Conservation (phyloP, 2,797 vertebrate species). For the Acipenser oxyrinchus region DNA sequence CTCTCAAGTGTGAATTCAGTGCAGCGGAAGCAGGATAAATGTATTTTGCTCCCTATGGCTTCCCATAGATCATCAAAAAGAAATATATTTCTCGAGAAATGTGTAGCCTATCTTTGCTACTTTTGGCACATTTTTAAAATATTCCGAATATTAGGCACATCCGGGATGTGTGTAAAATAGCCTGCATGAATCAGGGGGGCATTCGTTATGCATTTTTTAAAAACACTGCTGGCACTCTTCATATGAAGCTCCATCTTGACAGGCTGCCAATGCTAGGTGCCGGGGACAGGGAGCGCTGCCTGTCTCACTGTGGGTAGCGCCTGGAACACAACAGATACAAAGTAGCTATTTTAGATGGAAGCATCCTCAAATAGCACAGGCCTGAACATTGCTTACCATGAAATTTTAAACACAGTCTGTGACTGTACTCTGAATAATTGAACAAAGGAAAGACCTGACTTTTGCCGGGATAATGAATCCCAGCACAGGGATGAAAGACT, state of each 20-base stretch:
- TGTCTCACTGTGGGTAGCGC: conserved; percentile 33
- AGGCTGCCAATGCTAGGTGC: conserved; percentile 3
- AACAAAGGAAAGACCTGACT: conserved; percentile 41
- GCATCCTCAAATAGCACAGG: conserved; percentile 33
- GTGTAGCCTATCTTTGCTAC: too few relatives aligned
- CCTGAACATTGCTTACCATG: conserved; percentile 51
- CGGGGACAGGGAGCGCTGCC: neutral
- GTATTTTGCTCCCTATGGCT: too few relatives aligned
- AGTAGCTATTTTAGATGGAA: neutral
- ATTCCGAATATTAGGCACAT: too few relatives aligned
- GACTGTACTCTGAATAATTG: conserved; percentile 56
- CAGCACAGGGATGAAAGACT: conserved; percentile 24
- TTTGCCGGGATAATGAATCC: conserved; percentile 48
- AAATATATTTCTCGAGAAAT: too few relatives aligned
- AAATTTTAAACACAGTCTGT: conserved; percentile 63
- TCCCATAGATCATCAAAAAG: too few relatives aligned
- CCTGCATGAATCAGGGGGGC: too few relatives aligned
- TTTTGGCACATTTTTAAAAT: too few relatives aligned
- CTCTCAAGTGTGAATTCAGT: too few relatives aligned
- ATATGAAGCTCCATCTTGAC: neutral
- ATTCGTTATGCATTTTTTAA: too few relatives aligned
- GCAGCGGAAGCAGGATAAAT: too few relatives aligned
- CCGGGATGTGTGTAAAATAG: too few relatives aligned
- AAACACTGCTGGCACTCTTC: too few relatives aligned
- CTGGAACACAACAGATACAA: neutral